These are phyloP conservation scores for Anguilla obscura DNA, from an alignment of 2,797 vertebrate species.

Conservation along the genomic window DNA sequence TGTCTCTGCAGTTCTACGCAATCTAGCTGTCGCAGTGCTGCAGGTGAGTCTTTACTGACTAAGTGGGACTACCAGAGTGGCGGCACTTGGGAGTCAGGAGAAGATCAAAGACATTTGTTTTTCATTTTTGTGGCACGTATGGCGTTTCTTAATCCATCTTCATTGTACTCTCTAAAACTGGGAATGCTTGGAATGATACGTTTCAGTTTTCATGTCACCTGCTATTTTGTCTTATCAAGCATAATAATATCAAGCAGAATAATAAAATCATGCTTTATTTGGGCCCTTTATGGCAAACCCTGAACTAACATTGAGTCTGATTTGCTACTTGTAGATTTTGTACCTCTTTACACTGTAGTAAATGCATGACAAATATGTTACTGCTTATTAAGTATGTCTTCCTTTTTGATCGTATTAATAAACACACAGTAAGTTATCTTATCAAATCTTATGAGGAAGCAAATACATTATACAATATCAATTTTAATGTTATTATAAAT, in stretches of 20 bases:
- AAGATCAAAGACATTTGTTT: background rate
- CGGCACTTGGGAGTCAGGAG: background rate
- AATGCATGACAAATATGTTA: background rate
- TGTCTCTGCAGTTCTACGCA: too few species aligned
- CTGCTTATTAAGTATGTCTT: background rate
- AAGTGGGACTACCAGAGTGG: background rate
- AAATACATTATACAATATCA: background rate
- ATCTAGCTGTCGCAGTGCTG: background rate
- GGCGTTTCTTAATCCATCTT: background rate
- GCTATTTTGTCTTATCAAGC: background rate
- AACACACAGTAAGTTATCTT: background rate
- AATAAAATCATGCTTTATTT: background rate
- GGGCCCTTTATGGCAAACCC: background rate
- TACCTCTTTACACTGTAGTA: background rate
- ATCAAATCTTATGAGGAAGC: background rate
- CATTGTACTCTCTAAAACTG: background rate
- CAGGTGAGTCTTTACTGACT: background rate
- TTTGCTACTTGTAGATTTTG: background rate
- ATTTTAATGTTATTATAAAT: background rate
- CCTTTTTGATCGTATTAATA: background rate
- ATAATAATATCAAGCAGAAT: background rate
- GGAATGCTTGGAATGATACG: background rate
- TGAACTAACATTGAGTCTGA: background rate
- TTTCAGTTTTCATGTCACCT: background rate
- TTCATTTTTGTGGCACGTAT: background rate